phyloP scores from a whole-genome alignment of 2,888 invertebrate species.

The Leptopterna dolabrata region DNA sequence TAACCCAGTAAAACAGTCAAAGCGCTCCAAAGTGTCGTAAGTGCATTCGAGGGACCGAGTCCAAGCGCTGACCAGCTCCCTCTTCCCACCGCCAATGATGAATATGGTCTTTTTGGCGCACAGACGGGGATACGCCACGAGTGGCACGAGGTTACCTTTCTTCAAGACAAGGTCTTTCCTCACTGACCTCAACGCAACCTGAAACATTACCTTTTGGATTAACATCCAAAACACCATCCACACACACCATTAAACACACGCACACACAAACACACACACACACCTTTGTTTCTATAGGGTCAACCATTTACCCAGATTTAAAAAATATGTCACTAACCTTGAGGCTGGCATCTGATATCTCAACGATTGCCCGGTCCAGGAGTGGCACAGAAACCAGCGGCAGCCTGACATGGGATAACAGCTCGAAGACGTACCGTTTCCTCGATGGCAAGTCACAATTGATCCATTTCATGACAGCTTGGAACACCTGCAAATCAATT shows the following conservation, averaged over 20 bases:
- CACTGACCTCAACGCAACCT: conserved; percentile 79
- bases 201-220: too few species aligned
- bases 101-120: conserved; percentile 89
- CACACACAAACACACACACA: not conserved
- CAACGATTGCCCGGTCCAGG: conserved; percentile 80
- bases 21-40: conserved; percentile 85
- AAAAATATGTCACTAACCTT: conserved; percentile 68
- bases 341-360: conserved; percentile 83
- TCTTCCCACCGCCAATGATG: conserved; percentile 88
- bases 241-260: too few species aligned
- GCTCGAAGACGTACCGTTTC: conserved; percentile 86
- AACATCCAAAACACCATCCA: conserved; percentile 15
- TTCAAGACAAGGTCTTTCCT: conserved; percentile 77
- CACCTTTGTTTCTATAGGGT: too few species aligned
- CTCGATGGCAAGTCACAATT: conserved; percentile 82
- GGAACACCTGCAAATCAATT: conserved; percentile 74
- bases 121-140: conserved; percentile 82
- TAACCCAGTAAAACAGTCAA: conserved; percentile 80
- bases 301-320: too few species aligned
- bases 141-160: conserved; percentile 72
- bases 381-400: conserved; percentile 84
- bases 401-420: conserved; percentile 83
- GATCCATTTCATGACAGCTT: conserved; percentile 89
- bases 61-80: conserved; percentile 79
- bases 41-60: conserved; percentile 83